Percentiles rank a stretch among this genome's conserved stretches.
Conservation (phyloP, 1,140 invertebrate species). For the Watersipora subatra region DNA sequence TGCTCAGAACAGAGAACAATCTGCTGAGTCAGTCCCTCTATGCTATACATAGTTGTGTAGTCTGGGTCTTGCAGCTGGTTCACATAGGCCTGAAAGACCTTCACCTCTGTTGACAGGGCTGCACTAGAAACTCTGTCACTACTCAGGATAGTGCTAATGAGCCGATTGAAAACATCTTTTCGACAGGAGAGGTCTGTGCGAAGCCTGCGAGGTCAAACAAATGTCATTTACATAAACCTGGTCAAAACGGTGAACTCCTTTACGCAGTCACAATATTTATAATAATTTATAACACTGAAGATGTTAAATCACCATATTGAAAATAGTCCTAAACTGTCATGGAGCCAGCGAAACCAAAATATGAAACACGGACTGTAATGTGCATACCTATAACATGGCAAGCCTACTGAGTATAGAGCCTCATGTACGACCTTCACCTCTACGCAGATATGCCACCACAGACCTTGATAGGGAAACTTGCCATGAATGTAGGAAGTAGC, state of each 20-base stretch:
- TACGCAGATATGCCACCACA: not conserved
- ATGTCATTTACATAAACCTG: no score
- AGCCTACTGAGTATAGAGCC: not conserved
- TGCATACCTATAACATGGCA: not conserved
- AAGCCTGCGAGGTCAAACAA: no score
- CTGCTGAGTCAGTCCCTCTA: not conserved
- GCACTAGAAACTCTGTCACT: not conserved
- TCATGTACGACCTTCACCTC: not conserved
- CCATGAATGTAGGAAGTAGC: not conserved
- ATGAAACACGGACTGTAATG: no score
- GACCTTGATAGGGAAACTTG: not conserved
- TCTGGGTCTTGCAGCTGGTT: not conserved
- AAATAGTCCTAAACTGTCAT: no score
- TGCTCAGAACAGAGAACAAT: not conserved
- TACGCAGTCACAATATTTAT: no score
- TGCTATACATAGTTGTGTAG: not conserved
- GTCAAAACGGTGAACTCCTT: no score
- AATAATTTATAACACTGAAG: no score
- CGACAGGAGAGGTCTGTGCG: not conserved
- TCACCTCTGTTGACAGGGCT: not conserved
- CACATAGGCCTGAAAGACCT: not conserved
- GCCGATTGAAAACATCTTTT: not conserved
- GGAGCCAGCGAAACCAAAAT: no score
- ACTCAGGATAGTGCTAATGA: not conserved
- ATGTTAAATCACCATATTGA: no score